Percentiles rank a stretch among this genome's conserved stretches.
Conservation (phyloP, 2,113 vertebrate species). For the Melozone crissalis region DNA sequence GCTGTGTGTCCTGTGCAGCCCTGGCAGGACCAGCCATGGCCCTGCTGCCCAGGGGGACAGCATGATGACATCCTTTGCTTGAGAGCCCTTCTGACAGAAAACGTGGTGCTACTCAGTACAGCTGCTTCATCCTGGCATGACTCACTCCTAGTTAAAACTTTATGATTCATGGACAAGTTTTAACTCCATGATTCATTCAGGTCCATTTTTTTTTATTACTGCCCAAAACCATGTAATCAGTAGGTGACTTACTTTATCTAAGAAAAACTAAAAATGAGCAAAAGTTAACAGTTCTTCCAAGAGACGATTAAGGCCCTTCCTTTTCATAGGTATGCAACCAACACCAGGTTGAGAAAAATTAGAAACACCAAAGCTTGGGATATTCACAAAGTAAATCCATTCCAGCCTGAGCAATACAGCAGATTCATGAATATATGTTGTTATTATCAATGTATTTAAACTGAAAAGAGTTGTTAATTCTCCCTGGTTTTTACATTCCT, state of each 20-base stretch:
- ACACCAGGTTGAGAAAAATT: not conserved
- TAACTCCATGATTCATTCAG: constrained; percentile 38
- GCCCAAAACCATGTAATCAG: constrained; percentile 1
- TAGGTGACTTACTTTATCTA: not conserved
- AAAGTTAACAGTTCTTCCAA: not conserved
- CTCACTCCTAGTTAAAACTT: constrained; percentile 29
- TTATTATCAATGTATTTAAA: not conserved
- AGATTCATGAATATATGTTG: not conserved
- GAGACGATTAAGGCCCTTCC: not conserved
- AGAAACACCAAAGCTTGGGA: not conserved
- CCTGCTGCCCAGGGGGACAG: not conserved
- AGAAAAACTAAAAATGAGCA: not conserved
- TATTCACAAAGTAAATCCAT: not conserved
- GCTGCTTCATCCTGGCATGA: constrained; percentile 15
- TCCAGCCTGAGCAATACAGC: not conserved
- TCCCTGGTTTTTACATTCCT: not conserved
- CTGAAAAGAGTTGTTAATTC: not conserved
- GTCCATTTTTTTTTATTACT: not conserved
- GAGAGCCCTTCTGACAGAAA: not conserved
- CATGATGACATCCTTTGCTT: fast-evolving
- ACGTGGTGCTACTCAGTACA: not conserved
- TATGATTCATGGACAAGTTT: constrained; percentile 37
- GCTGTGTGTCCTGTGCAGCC: not conserved
- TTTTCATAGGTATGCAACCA: not conserved
- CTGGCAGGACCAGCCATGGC: not conserved